Conservation (phyloP, 1,140 invertebrate species). For the Arion vulgaris region DNA sequence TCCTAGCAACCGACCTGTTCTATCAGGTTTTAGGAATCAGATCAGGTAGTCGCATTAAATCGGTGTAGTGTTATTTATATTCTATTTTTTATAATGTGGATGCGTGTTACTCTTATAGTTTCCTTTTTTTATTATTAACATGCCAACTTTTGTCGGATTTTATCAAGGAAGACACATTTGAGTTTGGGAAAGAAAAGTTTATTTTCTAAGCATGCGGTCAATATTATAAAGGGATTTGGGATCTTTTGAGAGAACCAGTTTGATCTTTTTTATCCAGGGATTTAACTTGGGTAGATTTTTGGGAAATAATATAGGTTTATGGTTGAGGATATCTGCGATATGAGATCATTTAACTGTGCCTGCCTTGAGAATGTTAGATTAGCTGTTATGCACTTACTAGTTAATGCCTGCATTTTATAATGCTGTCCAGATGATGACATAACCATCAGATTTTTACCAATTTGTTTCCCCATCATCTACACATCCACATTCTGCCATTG, state of each 20-base stretch:
- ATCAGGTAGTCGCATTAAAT: constrained; percentile 24
- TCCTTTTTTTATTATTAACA: background rate
- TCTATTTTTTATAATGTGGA: constrained; percentile 25
- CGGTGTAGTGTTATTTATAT: constrained; percentile 29
- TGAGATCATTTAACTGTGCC: constrained; percentile 24
- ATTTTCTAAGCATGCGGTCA: no score
- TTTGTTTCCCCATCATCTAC: background rate
- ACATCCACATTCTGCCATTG: background rate
- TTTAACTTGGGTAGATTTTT: background rate
- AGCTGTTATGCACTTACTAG: constrained; percentile 17
- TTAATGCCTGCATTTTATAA: constrained; percentile 26
- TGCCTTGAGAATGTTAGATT: constrained; percentile 32
- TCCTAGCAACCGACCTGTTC: constrained; percentile 18
- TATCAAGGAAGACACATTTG: constrained; percentile 35
- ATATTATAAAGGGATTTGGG: no score
- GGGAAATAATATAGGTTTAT: background rate
- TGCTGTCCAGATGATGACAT: background rate
- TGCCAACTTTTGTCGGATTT: background rate
- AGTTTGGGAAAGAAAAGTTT: background rate
- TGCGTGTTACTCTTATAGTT: constrained; percentile 3
- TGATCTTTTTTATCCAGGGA: no score
- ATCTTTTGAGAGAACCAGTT: no score
- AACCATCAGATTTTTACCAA: background rate
- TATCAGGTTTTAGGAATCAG: constrained; percentile 20
- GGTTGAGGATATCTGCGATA: background rate